Conservation (phyloP, 2,113 vertebrate species). For the Odontophorus gujanensis region DNA sequence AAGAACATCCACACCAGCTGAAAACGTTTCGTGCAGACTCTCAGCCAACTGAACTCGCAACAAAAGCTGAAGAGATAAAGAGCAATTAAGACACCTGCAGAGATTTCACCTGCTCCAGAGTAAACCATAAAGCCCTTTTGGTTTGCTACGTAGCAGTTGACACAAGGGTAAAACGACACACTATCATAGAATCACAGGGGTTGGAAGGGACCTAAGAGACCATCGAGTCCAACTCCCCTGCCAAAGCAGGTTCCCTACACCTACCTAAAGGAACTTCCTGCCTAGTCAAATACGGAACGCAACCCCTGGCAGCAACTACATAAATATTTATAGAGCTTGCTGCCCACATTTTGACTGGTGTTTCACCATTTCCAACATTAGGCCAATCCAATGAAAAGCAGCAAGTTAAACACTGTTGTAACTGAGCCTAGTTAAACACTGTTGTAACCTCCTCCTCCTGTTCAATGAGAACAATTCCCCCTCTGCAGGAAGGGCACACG, state of each 20-base stretch:
- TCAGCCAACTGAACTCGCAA: background rate
- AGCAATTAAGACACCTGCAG: background rate
- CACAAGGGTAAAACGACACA: background rate
- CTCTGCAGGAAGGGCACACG: constrained; percentile 25
- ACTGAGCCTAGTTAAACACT: background rate
- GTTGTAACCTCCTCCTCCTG: background rate
- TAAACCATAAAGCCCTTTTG: background rate
- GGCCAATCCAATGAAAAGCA: background rate
- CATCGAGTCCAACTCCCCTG: too few relatives aligned
- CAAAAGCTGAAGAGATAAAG: background rate
- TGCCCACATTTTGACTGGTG: constrained; percentile 21
- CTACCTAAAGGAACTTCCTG: background rate
- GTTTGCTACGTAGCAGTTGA: background rate
- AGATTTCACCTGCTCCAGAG: background rate
- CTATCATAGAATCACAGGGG: background rate
- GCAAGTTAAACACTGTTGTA: too few relatives aligned
- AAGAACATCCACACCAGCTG: background rate
- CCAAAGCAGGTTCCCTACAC: too few relatives aligned
- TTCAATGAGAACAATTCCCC: background rate
- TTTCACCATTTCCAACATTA: background rate
- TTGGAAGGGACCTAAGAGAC: too few relatives aligned
- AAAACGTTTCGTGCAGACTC: background rate
- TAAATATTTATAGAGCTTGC: constrained; percentile 31
- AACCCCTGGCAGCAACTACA: background rate
- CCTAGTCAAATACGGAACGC: background rate